Percentiles rank a stretch among this genome's conserved stretches.
Conservation (phyloP, 2,113 vertebrate species). For the Stercorarius parasiticus region DNA sequence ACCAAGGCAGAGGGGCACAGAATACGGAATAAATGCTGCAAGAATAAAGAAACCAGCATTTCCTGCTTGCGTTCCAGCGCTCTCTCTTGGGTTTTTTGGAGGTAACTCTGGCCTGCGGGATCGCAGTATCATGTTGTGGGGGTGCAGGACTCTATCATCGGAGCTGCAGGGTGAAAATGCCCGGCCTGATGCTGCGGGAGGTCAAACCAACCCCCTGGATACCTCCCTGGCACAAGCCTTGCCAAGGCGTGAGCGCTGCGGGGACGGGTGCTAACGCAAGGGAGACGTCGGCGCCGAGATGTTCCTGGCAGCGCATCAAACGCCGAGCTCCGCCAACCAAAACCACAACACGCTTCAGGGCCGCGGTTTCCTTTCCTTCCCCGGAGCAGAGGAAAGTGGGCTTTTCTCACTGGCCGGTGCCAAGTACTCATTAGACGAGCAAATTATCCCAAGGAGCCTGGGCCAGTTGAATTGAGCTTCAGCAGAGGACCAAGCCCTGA, state of each 20-base stretch:
- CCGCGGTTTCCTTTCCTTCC: not conserved
- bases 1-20: not conserved
- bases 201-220: not conserved
- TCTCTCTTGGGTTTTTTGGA: not conserved
- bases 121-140: fast-evolving
- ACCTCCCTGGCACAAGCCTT: not conserved
- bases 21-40: not conserved
- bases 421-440: not conserved
- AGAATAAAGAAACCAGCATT: not conserved
- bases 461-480: not conserved
- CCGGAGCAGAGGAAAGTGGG: not conserved
- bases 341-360: not conserved
- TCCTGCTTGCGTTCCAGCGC: not conserved
- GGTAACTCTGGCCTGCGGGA: not conserved
- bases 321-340: not conserved
- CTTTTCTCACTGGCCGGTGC: not conserved
- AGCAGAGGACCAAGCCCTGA: not conserved
- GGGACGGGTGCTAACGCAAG: not conserved
- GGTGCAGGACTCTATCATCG: not conserved
- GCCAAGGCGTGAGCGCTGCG: fast-evolving
- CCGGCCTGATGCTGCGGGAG: not conserved
- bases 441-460: not conserved
- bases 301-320: not conserved
- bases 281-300: not conserved
- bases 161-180: not conserved